These are phyloP conservation scores for Quadriops clusia DNA, from an alignment of 2,888 invertebrate genomes.

Conservation along the genomic window DNA sequence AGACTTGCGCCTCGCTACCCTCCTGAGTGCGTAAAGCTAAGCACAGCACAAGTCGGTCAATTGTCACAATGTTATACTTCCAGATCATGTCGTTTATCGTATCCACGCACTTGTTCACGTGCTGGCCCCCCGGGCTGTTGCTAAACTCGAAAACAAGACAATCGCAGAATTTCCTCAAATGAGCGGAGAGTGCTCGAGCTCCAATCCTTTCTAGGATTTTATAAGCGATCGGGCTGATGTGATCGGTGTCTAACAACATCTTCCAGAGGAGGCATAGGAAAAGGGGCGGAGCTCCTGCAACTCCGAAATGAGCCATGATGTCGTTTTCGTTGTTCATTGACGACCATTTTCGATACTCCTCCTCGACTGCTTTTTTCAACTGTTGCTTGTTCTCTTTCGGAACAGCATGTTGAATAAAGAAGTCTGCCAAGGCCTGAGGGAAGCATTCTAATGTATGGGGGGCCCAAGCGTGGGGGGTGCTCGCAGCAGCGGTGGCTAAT, in stretches of 20 bases:
- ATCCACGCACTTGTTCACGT: slow-evolving; percentile 88
- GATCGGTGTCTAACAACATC: slow-evolving; percentile 88
- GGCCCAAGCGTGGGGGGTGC: slow-evolving; percentile 93
- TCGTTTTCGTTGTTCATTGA: slow-evolving; percentile 96
- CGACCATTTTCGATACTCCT: slow-evolving; percentile 92
- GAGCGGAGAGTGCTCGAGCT: slow-evolving; percentile 80
- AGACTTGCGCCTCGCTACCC: slow-evolving; percentile 88
- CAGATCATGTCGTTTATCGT: slow-evolving; percentile 94
- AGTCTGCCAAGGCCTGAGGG: slow-evolving; percentile 79
- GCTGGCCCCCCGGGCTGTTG: slow-evolving; percentile 75
- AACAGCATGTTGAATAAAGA: slow-evolving; percentile 75
- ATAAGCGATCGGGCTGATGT: slow-evolving; percentile 89
- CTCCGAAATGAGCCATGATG: slow-evolving; percentile 89
- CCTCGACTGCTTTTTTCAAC: slow-evolving; percentile 84
- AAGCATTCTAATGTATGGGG: slow-evolving; percentile 86
- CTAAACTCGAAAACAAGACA: slow-evolving; percentile 88
- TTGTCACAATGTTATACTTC: slow-evolving; percentile 93
- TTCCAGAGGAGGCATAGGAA: slow-evolving; percentile 92
- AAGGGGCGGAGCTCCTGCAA: slow-evolving; percentile 80
- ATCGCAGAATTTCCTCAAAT: slow-evolving; percentile 89
- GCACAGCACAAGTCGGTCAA: slow-evolving; percentile 85
- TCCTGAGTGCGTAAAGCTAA: slow-evolving; percentile 82
- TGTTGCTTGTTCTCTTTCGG: slow-evolving; percentile 83
- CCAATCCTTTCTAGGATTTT: slow-evolving; percentile 91
- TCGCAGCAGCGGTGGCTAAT: slow-evolving; percentile 79